These are phyloP conservation scores for Hoplostethus mediterraneus DNA, from an alignment of 2,797 vertebrate genomes.

Conservation along the genomic window DNA sequence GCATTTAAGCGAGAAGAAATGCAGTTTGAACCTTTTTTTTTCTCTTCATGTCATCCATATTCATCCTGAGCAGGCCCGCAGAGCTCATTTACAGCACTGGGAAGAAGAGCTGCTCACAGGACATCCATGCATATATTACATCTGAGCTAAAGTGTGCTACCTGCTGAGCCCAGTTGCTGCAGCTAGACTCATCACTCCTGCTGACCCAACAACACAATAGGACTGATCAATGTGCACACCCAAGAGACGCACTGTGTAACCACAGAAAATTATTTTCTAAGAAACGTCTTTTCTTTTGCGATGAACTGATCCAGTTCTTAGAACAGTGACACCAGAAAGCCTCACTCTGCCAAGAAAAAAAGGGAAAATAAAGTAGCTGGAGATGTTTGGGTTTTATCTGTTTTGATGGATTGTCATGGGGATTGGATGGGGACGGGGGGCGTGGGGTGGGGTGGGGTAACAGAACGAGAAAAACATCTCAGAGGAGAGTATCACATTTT, in stretches of 20 bases:
- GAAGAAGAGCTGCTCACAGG: conserved; percentile 38
- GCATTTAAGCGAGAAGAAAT: conserved; percentile 19
- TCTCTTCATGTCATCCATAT: conserved; percentile 61
- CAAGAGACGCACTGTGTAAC: conserved; percentile 34
- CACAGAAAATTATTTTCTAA: conserved; percentile 39
- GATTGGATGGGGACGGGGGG: conserved; percentile 25
- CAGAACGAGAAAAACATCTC: conserved; percentile 39
- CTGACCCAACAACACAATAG: conserved; percentile 56
- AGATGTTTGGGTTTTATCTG: conserved; percentile 68
- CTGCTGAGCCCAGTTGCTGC: conserved; percentile 46
- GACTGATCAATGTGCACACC: conserved; percentile 44
- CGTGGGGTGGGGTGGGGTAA: not conserved
- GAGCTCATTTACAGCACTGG: conserved; percentile 54
- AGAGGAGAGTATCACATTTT: conserved; percentile 61
- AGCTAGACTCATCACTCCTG: conserved; percentile 47
- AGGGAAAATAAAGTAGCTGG: conserved; percentile 50
- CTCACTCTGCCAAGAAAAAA: conserved; percentile 47
- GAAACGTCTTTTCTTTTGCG: conserved; percentile 39
- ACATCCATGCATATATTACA: conserved; percentile 44
- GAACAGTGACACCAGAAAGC: conserved; percentile 50
- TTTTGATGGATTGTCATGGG: conserved; percentile 72
- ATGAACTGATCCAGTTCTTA: conserved; percentile 41
- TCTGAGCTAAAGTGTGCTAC: conserved; percentile 39
- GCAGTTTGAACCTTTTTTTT: conserved; percentile 16
- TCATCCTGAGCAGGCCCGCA: conserved; percentile 51